Conservation (phyloP, 2,888 invertebrate species). For the Peribatodes rhomboidaria region DNA sequence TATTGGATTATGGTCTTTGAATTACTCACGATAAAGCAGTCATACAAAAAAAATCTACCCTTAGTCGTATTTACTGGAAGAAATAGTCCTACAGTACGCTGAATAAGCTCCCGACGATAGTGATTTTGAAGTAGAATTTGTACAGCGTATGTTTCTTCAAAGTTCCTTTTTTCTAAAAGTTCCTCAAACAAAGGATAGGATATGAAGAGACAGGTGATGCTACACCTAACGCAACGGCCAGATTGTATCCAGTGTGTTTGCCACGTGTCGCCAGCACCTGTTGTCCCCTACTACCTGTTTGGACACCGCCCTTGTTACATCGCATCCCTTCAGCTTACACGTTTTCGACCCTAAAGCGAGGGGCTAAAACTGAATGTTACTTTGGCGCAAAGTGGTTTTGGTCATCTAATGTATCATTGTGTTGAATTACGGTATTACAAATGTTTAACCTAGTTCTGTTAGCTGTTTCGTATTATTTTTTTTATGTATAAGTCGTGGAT, state of each 20-base stretch:
- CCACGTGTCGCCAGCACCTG: slow-evolving; percentile 65
- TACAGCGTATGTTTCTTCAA: background rate
- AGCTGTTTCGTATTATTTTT: background rate
- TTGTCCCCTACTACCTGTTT: slow-evolving; percentile 48
- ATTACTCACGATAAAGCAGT: background rate
- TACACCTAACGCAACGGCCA: slow-evolving; percentile 7
- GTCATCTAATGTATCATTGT: slow-evolving; percentile 28
- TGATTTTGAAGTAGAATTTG: no score
- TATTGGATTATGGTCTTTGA: background rate
- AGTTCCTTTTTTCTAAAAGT: background rate
- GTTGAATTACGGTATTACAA: background rate
- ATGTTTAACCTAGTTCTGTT: background rate
- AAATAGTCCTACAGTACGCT: no score
- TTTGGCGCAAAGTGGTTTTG: background rate
- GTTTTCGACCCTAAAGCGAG: slow-evolving; percentile 16
- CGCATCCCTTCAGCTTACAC: slow-evolving; percentile 14
- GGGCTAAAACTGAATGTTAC: slow-evolving; percentile 23
- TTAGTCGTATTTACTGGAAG: background rate
- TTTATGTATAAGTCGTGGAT: background rate
- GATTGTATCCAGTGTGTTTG: slow-evolving; percentile 32
- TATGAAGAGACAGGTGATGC: slow-evolving; percentile 10
- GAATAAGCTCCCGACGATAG: no score
- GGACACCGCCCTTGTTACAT: slow-evolving; percentile 46
- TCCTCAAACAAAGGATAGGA: background rate
- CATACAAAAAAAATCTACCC: background rate